phyloP scores from a whole-genome alignment of 2,797 vertebrate species.

The Coccyzus lansbergi region DNA sequence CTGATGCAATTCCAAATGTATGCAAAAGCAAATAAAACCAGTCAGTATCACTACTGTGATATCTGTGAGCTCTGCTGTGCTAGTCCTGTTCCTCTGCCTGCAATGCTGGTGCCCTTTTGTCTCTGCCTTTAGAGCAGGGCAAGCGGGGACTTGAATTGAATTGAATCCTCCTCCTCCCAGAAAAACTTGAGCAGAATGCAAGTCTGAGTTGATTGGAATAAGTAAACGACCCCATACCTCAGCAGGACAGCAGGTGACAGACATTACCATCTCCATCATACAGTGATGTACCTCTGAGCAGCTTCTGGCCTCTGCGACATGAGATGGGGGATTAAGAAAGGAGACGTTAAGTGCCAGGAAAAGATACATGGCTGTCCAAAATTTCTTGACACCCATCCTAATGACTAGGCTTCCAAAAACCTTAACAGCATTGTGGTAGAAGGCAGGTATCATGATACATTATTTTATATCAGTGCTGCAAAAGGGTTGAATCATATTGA shows the following conservation, averaged over 20 bases:
- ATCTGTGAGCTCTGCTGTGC: too few species aligned
- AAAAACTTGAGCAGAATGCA: background rate
- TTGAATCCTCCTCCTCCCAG: background rate
- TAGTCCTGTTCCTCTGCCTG: too few species aligned
- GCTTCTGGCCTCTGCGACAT: background rate
- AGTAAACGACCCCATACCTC: background rate
- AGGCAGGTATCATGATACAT: background rate
- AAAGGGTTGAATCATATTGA: background rate
- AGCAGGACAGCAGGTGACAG: background rate
- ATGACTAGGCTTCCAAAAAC: background rate
- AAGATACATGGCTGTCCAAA: background rate
- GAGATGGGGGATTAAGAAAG: background rate
- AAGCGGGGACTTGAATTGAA: too few species aligned
- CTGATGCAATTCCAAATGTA: background rate
- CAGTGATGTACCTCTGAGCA: background rate
- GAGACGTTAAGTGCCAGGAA: background rate
- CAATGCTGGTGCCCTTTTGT: too few species aligned
- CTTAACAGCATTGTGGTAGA: background rate
- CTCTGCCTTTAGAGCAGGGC: too few species aligned
- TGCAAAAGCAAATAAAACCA: too few species aligned
- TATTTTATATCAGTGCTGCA: background rate
- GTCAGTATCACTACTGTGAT: too few species aligned
- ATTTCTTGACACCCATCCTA: background rate
- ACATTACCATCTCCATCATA: background rate
- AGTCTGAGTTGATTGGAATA: background rate